A percentile compares a stretch with the other conserved stretches of the same genome.
phyloP scores from a whole-genome alignment of 2,888 invertebrate genomes.

The Sicus ferrugineus region DNA sequence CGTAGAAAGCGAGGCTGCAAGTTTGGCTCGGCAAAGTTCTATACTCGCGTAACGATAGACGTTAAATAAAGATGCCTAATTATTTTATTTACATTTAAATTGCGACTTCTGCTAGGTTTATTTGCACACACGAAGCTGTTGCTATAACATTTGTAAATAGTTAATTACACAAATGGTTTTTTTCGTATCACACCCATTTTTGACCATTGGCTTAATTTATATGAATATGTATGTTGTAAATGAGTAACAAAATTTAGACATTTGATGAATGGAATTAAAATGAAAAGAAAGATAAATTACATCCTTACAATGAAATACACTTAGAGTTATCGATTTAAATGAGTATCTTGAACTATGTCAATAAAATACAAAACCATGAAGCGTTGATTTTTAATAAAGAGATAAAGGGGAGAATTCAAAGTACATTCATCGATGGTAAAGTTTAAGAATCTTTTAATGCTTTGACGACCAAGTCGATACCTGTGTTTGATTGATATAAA shows the following conservation, averaged over 20 bases:
- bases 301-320: conserved; percentile 23
- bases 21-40: conserved; percentile 19
- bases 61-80: conserved; percentile 6
- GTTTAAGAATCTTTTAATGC: too few relatives aligned
- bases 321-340: conserved; percentile 28
- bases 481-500: too few relatives aligned
- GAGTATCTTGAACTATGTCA: conserved; percentile 25
- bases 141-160: conserved; percentile 32
- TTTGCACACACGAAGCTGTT: conserved; percentile 16
- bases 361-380: conserved; percentile 24
- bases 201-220: conserved; percentile 29
- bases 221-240: conserved; percentile 29
- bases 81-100: conserved; percentile 14
- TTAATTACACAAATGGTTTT: conserved; percentile 26
- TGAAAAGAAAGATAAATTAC: background rate
- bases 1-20: background rate
- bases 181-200: conserved; percentile 25
- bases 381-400: conserved; percentile 16
- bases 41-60: conserved; percentile 8
- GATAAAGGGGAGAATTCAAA: background rate
- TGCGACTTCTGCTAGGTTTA: conserved; percentile 18
- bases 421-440: too few relatives aligned
- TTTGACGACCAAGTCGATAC: too few relatives aligned
- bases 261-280: conserved; percentile 24
- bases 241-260: conserved; percentile 7